phyloP scores from a whole-genome alignment of 2,888 invertebrate species.

The Aethes cnicana region DNA sequence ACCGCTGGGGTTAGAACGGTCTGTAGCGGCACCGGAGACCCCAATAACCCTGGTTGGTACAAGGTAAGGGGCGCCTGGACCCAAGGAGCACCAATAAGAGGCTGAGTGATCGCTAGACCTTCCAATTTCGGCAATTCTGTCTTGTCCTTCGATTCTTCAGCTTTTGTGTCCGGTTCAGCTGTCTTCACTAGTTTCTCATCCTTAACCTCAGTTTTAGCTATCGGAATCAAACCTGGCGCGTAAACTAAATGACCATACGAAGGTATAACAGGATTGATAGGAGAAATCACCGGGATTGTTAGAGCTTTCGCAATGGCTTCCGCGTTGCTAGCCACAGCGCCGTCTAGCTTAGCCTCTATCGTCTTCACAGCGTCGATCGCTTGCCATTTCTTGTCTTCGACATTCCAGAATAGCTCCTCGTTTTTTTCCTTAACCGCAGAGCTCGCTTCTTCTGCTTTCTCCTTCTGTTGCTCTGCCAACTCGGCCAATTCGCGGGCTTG shows the following conservation, averaged over 20 bases:
- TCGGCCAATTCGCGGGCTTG: slow-evolving; percentile 39
- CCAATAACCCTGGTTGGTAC: slow-evolving; percentile 34
- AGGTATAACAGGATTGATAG: slow-evolving; percentile 14
- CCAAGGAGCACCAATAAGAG: slow-evolving; percentile 32
- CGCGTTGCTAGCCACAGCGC: slow-evolving; percentile 53
- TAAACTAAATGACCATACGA: slow-evolving; percentile 31
- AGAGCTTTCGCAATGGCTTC: slow-evolving; percentile 48
- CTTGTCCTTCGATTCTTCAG: slow-evolving; percentile 32
- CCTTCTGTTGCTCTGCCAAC: slow-evolving; percentile 50
- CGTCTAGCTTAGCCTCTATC: slow-evolving; percentile 62
- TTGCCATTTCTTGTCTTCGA: slow-evolving; percentile 72
- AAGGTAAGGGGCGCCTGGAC: slow-evolving; percentile 28
- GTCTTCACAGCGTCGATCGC: slow-evolving; percentile 61
- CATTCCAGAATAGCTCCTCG: slow-evolving; percentile 54
- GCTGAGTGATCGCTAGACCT: neutral
- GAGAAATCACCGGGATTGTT: slow-evolving; percentile 23
- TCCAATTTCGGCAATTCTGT: slow-evolving; percentile 39
- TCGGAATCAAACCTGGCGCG: slow-evolving; percentile 32
- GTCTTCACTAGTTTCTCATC: slow-evolving; percentile 40
- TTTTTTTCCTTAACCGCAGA: slow-evolving; percentile 47
- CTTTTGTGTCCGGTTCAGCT: slow-evolving; percentile 34
- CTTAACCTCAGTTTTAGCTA: slow-evolving; percentile 37
- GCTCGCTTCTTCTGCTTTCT: slow-evolving; percentile 38
- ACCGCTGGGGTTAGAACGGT: slow-evolving; percentile 27
- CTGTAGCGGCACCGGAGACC: slow-evolving; percentile 25